Base-by-base conservation (phyloP, 1,140 invertebrate species). In the Diabrotica undecimpunctata region DNA sequence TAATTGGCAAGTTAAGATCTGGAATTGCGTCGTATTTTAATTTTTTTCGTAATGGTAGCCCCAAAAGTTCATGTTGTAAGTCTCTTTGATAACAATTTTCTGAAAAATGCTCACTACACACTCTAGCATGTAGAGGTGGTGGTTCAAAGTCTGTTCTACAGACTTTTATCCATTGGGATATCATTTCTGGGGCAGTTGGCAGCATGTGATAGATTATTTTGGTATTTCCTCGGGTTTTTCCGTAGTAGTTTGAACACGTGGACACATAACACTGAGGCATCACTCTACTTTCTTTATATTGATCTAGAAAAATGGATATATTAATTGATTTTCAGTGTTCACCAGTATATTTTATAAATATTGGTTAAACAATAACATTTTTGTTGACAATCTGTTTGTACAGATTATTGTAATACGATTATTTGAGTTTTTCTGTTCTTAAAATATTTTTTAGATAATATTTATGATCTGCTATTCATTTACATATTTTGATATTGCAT, bases 201-300 rank as follows among this genome's bases (percentile, higher is more conserved):
- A 83, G 80, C 70, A 83, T 81, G 74, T 84, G 83, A 75, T 83
- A 84, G 37, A 81, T 81, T 62, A 84, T 70, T 63, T 73, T 80
- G 62, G 77, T 74, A 36, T 78, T 76, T 8, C 78, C 79, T 54
- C 81, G 77, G 13, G 82, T 83, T 64, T 82, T 81, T 25, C 82
- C 80, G 70, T 84, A 83, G 68, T 82, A 83, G 68, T 84, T 84
- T 53, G 80, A 76, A 72, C 83, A 84, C 61, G 78, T 81, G 67
- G 77, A 74, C 12, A 84, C 83, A 60, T 79, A 82, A 73, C 83
- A 84, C 75, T 84, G 82, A 66, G 83, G 83, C 83, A 83, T 84
- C 7, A 25, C 25, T 46, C n/a, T 46, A 10, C 41, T 5, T 4
- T 6, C 41, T 46, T 8, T 8, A 46, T n/a, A 46, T n/a, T 6